Evolutionary conservation across 2,797 vertebrate genomes (phyloP).

Genomic region (Bovichtus diacanthus): DNA sequence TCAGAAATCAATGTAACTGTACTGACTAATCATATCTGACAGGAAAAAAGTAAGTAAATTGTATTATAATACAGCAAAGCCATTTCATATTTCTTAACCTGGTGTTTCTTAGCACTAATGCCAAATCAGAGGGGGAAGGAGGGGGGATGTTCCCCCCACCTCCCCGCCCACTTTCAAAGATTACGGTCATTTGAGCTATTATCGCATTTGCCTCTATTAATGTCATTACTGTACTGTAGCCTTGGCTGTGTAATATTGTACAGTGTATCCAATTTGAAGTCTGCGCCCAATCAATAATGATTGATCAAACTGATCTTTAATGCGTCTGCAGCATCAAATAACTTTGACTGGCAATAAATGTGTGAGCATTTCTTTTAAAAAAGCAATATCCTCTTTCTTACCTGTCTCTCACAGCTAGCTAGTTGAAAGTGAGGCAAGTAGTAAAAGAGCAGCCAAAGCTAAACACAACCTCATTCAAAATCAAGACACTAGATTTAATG

Average conservation of each 20-base stretch:
- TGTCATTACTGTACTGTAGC: slow-evolving; percentile 61
- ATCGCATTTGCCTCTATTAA: slow-evolving; percentile 70
- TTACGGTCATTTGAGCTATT: slow-evolving; percentile 67
- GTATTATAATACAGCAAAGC: slow-evolving; percentile 23
- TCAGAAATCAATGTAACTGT: slow-evolving; percentile 60
- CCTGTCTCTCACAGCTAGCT: neutral
- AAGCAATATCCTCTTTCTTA: neutral
- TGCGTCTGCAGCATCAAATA: slow-evolving; percentile 44
- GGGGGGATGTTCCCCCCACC: slow-evolving; percentile 10
- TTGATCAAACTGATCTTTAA: slow-evolving; percentile 57
- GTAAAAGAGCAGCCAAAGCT: slow-evolving; percentile 3
- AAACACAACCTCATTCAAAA: neutral
- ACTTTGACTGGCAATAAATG: slow-evolving; percentile 9
- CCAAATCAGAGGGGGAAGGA: slow-evolving; percentile 8
- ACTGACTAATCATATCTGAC: slow-evolving; percentile 55
- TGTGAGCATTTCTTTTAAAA: neutral
- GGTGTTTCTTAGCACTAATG: slow-evolving; percentile 32
- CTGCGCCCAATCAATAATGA: slow-evolving; percentile 66
- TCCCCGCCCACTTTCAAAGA: slow-evolving; percentile 59
- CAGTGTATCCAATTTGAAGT: slow-evolving; percentile 58
- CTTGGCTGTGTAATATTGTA: slow-evolving; percentile 61
- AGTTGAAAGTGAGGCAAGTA: neutral
- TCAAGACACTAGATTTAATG: slow-evolving; percentile 5
- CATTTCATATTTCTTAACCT: slow-evolving; percentile 39
- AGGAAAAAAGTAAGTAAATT: slow-evolving; percentile 24